These are phyloP conservation scores for Bujurquina vittata DNA, from an alignment of 2,113 vertebrate genomes.

Conservation along the genomic window DNA sequence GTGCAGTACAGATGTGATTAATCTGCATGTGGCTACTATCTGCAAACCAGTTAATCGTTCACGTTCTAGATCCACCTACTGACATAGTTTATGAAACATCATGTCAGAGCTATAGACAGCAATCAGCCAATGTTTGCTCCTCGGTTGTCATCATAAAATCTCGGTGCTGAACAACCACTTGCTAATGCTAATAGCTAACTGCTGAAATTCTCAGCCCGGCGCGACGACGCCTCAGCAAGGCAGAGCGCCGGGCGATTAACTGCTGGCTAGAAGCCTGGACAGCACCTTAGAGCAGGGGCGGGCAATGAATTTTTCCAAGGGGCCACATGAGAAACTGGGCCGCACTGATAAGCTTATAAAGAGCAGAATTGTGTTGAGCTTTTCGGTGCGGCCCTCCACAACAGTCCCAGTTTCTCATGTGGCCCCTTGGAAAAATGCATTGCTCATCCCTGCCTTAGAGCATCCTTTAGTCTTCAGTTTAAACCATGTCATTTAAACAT, in stretches of 20 bases:
- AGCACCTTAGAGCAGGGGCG: background rate
- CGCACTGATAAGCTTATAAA: background rate
- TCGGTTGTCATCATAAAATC: background rate
- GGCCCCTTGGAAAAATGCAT: too few relatives aligned
- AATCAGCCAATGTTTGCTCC: background rate
- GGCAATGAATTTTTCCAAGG: background rate
- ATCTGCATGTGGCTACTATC: background rate
- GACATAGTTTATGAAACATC: background rate
- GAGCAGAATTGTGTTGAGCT: too few relatives aligned
- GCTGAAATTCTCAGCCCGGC: too few relatives aligned
- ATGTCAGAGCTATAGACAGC: background rate
- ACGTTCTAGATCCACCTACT: too few relatives aligned
- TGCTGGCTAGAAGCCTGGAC: background rate
- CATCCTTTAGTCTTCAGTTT: background rate
- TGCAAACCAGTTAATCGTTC: background rate
- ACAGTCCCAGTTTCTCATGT: too few relatives aligned
- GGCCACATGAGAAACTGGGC: background rate
- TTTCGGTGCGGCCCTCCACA: too few relatives aligned
- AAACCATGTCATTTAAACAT: background rate
- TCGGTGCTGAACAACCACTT: too few relatives aligned
- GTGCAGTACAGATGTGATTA: background rate
- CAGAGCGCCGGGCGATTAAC: too few relatives aligned
- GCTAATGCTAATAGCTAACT: too few relatives aligned
- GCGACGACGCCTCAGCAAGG: too few relatives aligned
- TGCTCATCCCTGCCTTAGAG: background rate